Percentiles rank a stretch among this genome's conserved stretches.
These are phyloP conservation scores for Trachurus trachurus DNA, from an alignment of 2,797 vertebrate genomes.

Conservation along the genomic window DNA sequence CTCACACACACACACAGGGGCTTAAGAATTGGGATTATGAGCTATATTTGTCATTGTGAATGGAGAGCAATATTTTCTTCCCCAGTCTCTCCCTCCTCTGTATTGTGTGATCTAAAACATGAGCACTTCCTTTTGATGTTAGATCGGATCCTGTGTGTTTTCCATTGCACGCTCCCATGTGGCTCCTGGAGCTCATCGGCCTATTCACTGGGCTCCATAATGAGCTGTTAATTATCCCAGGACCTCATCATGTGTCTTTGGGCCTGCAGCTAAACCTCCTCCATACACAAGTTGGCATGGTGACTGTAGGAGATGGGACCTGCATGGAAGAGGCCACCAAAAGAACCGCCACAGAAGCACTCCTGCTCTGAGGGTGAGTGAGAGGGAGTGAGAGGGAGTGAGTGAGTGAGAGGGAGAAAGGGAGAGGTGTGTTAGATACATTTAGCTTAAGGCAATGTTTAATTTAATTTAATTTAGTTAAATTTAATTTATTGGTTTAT, in stretches of 20 bases:
- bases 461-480: too few relatives aligned
- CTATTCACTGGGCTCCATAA: constrained; percentile 77
- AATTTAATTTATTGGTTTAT: too few relatives aligned
- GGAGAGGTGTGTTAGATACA: too few relatives aligned
- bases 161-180: constrained; percentile 57
- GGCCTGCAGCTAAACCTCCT: constrained; percentile 63
- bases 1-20: constrained; percentile 36
- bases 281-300: constrained; percentile 79
- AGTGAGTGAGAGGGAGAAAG: too few relatives aligned
- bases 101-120: constrained; percentile 61
- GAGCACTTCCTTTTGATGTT: constrained; percentile 71
- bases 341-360: constrained; percentile 35
- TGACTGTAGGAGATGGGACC: constrained; percentile 65
- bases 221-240: constrained; percentile 82
- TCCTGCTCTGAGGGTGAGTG: constrained; percentile 25
- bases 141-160: constrained; percentile 63
- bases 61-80: constrained; percentile 57
- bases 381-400: too few relatives aligned
- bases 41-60: constrained; percentile 77
- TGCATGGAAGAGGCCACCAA: constrained; percentile 59
- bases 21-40: constrained; percentile 72
- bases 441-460: too few relatives aligned
- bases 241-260: constrained; percentile 76
- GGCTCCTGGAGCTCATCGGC: constrained; percentile 57
- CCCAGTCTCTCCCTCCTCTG: constrained; percentile 44